Evolutionary conservation across 2,113 vertebrate genomes (phyloP), one percentile per base, ranked within the genome.

Genomic region (Spilogale gracilis): DNA sequence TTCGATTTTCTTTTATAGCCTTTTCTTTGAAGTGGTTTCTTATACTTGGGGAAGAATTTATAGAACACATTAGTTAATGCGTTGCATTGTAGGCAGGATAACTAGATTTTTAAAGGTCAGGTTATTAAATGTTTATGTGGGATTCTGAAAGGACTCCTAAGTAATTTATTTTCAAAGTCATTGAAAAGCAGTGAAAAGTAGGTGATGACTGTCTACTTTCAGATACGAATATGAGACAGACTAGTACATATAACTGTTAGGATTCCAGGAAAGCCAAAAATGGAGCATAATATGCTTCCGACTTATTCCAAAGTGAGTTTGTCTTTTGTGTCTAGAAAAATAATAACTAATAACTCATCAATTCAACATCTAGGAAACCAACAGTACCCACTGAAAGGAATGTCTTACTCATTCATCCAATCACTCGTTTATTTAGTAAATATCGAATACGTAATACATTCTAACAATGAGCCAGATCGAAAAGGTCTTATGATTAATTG

Each of bases 261-360:
- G 23, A 43, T 78, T 89, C 89, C 45, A 92, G 67, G 32, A 86
- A 71, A 84, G 23, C 48, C 30, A 76, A 78, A 58, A 86, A 61
- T 45, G 43, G 83, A 91, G 38, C 67, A 89, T 45, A 76, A 65
- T 52, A 48, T 85, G 32, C 52, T 96, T 93, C 54, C 23, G 80
- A 78, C 38, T 81, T 95, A 52, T 96, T 95, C 69, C 38, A 52
- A 95, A 96, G 43, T 87, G 56, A 83, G 60, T 87, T 96, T 84
- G 50, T 80, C 54, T 96, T 95, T 89, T 88, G 69, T 93, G 89
- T 92, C 69, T 56, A 56, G 60, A 84, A 95, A 97, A 93, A 69
- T 38, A 79, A 61, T 83, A 58, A 60, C 38, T 81, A 65, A 76
- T 92, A 76, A 10, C 9, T 92, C 58, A 83, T 79, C 52, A 81